A percentile compares a stretch with the other conserved stretches of the same genome.
Conservation (phyloP, 92 coral and sea anemone species). For the Porites cylindrica region DNA sequence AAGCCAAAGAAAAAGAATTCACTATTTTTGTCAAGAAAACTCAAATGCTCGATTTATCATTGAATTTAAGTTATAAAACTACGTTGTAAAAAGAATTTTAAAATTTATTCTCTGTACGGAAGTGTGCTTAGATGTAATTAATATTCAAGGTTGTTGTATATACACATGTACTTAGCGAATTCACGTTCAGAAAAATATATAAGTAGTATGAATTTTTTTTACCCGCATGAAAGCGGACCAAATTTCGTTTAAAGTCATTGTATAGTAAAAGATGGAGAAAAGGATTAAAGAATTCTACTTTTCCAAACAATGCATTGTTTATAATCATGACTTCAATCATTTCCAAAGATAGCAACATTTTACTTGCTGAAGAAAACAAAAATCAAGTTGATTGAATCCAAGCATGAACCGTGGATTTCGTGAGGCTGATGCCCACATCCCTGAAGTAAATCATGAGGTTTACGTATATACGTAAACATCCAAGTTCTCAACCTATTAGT, state of each 20-base stretch:
- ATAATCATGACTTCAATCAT: background rate
- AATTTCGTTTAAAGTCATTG: background rate
- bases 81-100: constrained; percentile 21
- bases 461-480: background rate
- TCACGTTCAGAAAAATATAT: constrained; percentile 3
- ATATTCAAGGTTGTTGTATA: constrained; percentile 32
- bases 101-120: constrained; percentile 32
- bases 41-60: background rate
- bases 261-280: background rate
- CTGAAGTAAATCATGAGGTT: background rate
- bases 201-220: constrained; percentile 7
- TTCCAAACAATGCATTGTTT: constrained; percentile 2
- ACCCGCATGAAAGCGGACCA: constrained; percentile 7
- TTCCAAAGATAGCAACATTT: constrained; percentile 23
- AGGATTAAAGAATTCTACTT: constrained; percentile 10
- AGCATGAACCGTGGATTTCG: background rate
- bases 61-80: constrained; percentile 11
- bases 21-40: constrained; percentile 22
- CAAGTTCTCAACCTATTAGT: too few relatives aligned
- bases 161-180: constrained; percentile 18
- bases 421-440: constrained; percentile 1
- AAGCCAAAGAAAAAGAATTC: background rate
- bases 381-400: constrained; percentile 8
- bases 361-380: constrained; percentile 1
- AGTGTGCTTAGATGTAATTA: constrained; percentile 19